Base-by-base conservation (phyloP, 2,113 vertebrate genomes). In the Talpa occidentalis region DNA sequence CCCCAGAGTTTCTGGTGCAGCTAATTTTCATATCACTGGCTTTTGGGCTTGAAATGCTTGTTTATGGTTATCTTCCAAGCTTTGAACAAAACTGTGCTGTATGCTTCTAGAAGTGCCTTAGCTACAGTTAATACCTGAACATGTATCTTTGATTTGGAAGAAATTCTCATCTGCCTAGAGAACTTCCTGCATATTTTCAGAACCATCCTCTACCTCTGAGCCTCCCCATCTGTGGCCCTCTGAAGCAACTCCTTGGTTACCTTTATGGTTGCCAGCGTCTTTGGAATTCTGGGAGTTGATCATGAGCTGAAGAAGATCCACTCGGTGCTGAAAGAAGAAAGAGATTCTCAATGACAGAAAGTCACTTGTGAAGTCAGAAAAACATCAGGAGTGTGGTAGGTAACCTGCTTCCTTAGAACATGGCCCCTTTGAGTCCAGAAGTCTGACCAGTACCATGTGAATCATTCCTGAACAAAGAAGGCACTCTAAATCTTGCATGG, bases 221-320 rank as follows among this genome's bases (percentile, higher is more conserved):
- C 10, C 19, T 28, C 16, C 42, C 54, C 6, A 30, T 12, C 22
- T 4, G 2, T 3, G n/a, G 26, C 35, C 35, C 9, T 19, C 19
- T 35, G 16, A 35, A 54, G 26, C 49, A 52, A 28, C 15, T 28
- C 19, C 10, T 37, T 81, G 52, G 28, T 94, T 98, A 98, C 98
- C 96, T 98, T 98, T 98, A 0, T 92, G 0, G 15, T 9, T 2
- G 22, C 76, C 91, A 62, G 0, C 89, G 54, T 90, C 54, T 32
- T 69, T 60, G 44, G 97, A 96, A 2, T 97, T 97, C 94, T 99
- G 98, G 91, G 98, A 98, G 37, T 99, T 98, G 0, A 99, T 98
- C 99, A 99, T 99, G 69, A 99, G 86, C 97, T 99, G 99, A 97
- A 99, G 98, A 62, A 99, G 98, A 97, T 99, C 99, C 15, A 99